A percentile compares a stretch with the other conserved stretches of the same genome.
Conservation (phyloP, 2,113 vertebrate genomes). For the Protobothrops mucrosquamatus region DNA sequence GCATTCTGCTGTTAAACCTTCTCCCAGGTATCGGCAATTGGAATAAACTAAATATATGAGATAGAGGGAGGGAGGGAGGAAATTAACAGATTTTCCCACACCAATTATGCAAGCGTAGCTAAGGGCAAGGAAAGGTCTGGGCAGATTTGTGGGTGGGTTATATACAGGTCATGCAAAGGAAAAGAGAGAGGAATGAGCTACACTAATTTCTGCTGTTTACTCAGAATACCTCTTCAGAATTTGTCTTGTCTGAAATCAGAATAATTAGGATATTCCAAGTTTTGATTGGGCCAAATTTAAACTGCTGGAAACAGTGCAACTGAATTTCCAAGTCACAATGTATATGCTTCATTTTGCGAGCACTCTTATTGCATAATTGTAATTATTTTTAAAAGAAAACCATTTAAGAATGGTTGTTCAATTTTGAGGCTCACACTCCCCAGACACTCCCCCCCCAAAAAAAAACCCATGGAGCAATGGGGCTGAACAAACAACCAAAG, state of each 20-base stretch:
- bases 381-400: background rate
- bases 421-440: background rate
- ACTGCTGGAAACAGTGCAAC: background rate
- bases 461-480: background rate
- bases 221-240: background rate
- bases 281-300: background rate
- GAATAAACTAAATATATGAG: background rate
- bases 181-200: background rate
- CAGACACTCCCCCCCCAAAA: background rate
- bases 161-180: background rate
- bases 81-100: background rate
- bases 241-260: background rate
- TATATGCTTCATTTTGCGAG: background rate
- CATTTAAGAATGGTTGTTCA: background rate
- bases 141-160: background rate
- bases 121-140: background rate
- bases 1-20: background rate
- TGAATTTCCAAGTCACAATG: background rate
- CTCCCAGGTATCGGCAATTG: background rate
- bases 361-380: background rate
- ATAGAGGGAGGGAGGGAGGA: background rate
- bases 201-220: background rate
- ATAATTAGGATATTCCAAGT: background rate
- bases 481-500: background rate
- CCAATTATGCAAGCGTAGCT: background rate